Conservation (phyloP, 2,888 invertebrate species). For the Portevinia maculata region DNA sequence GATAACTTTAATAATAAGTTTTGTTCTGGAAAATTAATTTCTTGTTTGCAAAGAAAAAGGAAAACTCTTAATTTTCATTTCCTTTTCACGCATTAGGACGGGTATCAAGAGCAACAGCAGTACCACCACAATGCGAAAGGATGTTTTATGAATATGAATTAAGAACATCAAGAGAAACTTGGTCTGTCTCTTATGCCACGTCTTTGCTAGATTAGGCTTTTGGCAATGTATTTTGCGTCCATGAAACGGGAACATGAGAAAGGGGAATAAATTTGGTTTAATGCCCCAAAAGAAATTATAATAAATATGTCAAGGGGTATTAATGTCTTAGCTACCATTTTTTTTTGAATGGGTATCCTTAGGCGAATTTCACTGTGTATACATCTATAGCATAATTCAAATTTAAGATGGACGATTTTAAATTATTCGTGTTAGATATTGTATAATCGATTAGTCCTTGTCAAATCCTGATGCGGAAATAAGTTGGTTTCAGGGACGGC, state of each 20-base stretch:
- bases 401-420: constrained; percentile 10
- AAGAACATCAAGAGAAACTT: constrained; percentile 15
- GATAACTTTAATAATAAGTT: constrained; percentile 60
- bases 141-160: constrained; percentile 61
- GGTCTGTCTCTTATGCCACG: neutral
- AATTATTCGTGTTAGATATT: constrained; percentile 2
- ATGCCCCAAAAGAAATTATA: constrained; percentile 26
- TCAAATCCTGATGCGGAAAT: constrained; percentile 20
- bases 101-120: neutral
- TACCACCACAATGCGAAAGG: constrained; percentile 8
- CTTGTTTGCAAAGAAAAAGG: constrained; percentile 27
- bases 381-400: constrained; percentile 6
- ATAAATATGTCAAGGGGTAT: constrained; percentile 60
- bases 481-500: neutral
- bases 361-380: neutral
- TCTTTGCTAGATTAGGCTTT: constrained; percentile 3
- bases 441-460: constrained; percentile 26
- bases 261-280: constrained; percentile 26
- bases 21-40: constrained; percentile 60
- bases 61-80: constrained; percentile 29
- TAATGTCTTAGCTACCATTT: constrained; percentile 36
- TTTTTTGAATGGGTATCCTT: neutral
- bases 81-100: constrained; percentile 1
- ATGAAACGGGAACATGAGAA: neutral
- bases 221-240: neutral